These are phyloP conservation scores for human (Homo sapiens) DNA, from an alignment of 2,113 vertebrate species.

Conservation along the genomic window GRCh38 chrX:40982001-40982500, in stretches of 20 bases:
- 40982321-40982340: neutral
- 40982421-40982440: neutral
- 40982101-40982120: neutral
- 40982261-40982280: neutral
- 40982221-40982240: neutral
- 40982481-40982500: neutral
- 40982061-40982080: slow-evolving; percentile 44
- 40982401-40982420: neutral
- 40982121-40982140: neutral
- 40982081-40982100: slow-evolving; percentile 19
- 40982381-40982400: neutral
- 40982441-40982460: neutral
- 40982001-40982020: too few species aligned
- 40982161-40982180: neutral
- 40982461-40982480: neutral
- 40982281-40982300: neutral
- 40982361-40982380: neutral
- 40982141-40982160: neutral
- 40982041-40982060: neutral
- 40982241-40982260: neutral
- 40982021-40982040: neutral
- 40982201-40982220: neutral
- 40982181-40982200: neutral
- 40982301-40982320: neutral
- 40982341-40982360: neutral